These are phyloP conservation scores for Diadophis punctatus DNA, from an alignment of 2,113 vertebrate genomes.

Conservation along the genomic window DNA sequence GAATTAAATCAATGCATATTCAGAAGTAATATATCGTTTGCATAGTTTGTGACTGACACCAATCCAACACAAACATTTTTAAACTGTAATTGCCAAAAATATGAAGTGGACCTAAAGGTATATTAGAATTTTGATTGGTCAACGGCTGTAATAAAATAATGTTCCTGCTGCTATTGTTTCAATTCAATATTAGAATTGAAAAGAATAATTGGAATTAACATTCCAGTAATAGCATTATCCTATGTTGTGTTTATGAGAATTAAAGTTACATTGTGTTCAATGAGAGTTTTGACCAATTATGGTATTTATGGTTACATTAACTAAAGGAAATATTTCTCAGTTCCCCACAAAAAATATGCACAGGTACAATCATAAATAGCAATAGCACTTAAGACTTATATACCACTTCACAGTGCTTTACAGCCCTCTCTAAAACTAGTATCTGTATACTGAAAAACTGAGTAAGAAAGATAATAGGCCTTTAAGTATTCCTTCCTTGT, in stretches of 20 bases:
- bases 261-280: background rate
- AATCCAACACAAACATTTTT: background rate
- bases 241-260: background rate
- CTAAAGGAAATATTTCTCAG: background rate
- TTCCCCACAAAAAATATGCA: background rate
- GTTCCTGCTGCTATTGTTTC: background rate
- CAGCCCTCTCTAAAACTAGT: background rate
- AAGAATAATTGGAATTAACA: background rate
- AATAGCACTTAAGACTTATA: too few relatives aligned
- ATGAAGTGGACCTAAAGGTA: background rate
- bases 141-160: background rate
- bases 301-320: background rate
- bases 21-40: background rate
- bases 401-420: too few relatives aligned
- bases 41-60: background rate
- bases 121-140: background rate
- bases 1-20: slow-evolving; percentile 37
- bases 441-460: background rate
- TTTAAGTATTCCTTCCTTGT: background rate
- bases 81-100: background rate
- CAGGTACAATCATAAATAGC: background rate
- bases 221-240: background rate
- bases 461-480: background rate
- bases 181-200: background rate
- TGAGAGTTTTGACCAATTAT: background rate